phyloP scores from a whole-genome alignment of 1,140 invertebrate genomes.

The Lepidotrigona ventralis region DNA sequence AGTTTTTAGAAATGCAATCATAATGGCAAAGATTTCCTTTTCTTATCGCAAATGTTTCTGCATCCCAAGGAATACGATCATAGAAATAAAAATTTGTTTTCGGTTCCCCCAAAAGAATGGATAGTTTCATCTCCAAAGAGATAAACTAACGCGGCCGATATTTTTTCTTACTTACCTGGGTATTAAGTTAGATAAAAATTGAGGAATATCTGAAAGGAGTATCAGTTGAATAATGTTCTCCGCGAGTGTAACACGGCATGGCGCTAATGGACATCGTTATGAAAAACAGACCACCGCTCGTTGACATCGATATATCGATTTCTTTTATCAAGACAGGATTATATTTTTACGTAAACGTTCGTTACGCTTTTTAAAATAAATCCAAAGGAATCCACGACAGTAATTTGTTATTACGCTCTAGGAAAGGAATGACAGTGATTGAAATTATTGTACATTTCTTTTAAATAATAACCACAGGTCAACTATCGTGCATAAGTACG shows the following conservation, averaged over 20 bases:
- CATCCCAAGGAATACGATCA: too few species aligned
- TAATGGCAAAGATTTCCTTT: neutral
- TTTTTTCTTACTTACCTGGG: neutral
- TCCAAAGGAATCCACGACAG: slow-evolving; percentile 7
- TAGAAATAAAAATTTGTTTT: too few species aligned
- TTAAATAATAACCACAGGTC: neutral
- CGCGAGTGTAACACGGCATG: neutral
- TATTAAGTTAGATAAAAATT: neutral
- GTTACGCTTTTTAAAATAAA: slow-evolving; percentile 29
- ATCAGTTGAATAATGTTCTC: slow-evolving; percentile 1
- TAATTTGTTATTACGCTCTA: neutral
- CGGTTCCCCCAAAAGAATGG: too few species aligned
- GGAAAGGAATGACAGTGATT: neutral
- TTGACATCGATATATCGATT: slow-evolving; percentile 50
- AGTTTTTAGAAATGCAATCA: too few species aligned
- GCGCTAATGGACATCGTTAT: slow-evolving; percentile 57
- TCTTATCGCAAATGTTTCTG: too few species aligned
- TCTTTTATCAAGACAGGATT: slow-evolving; percentile 53
- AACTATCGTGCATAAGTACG: too few species aligned
- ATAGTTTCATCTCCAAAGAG: too few species aligned
- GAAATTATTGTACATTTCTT: neutral
- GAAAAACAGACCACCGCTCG: slow-evolving; percentile 65
- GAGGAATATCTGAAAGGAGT: neutral
- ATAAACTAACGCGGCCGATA: neutral
- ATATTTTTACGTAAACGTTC: slow-evolving; percentile 47